phyloP scores from a whole-genome alignment of 2,888 invertebrate species.

The Tenthredo mesomela region DNA sequence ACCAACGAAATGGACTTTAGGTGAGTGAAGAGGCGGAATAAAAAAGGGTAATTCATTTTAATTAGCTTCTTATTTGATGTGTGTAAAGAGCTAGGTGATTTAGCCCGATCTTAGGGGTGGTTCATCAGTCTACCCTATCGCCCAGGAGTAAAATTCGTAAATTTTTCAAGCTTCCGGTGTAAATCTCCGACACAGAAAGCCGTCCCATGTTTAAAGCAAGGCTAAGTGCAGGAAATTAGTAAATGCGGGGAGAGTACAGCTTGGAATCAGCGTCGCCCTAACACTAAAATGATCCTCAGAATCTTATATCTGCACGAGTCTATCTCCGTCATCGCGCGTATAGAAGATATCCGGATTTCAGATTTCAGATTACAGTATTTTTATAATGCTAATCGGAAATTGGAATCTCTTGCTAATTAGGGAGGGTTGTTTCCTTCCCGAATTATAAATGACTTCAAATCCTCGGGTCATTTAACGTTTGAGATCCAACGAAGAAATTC shows the following conservation, averaged over 20 bases:
- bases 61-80: background rate
- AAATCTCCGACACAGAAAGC: background rate
- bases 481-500: background rate
- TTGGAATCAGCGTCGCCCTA: conserved; percentile 16
- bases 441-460: background rate
- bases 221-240: conserved; percentile 42
- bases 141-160: background rate
- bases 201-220: background rate
- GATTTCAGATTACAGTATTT: conserved; percentile 1
- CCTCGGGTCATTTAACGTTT: background rate
- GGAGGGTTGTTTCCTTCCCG: background rate
- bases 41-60: background rate
- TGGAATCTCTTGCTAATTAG: background rate
- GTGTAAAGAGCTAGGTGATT: background rate
- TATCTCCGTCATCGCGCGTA: background rate
- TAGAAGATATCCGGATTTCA: conserved; percentile 24
- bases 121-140: background rate
- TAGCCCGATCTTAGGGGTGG: background rate
- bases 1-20: conserved; percentile 91
- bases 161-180: conserved; percentile 8
- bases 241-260: background rate
- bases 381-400: conserved; percentile 4
- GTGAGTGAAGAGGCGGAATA: conserved; percentile 75
- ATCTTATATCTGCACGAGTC: background rate
- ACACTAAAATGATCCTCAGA: background rate